A percentile compares a stretch with the other conserved stretches of the same genome.
phyloP scores from a whole-genome alignment of 2,888 invertebrate species.

The Melanotus villosus region DNA sequence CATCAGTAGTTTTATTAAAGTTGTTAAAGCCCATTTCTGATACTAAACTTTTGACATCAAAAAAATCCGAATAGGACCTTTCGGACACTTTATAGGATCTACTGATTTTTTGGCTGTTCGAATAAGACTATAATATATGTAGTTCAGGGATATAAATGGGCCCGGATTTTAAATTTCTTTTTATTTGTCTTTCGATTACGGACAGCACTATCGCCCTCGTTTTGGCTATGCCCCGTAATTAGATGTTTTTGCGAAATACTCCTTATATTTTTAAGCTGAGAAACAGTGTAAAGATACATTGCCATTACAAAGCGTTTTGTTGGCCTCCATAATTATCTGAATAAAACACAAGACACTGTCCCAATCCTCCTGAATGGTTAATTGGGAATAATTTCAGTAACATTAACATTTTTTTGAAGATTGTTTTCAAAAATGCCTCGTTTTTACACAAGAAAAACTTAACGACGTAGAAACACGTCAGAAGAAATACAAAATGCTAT shows the following conservation, averaged over 20 bases:
- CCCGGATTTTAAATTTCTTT: not conserved
- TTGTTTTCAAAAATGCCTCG: no score
- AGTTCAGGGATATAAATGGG: slow-evolving; percentile 22
- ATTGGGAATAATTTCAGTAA: no score
- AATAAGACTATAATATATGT: slow-evolving; percentile 1
- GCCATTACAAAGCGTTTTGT: no score
- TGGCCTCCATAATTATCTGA: no score
- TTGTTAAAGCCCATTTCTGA: no score
- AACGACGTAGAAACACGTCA: no score
- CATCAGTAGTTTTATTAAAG: not conserved
- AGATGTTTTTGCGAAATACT: slow-evolving; percentile 20
- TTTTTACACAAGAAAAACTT: no score
- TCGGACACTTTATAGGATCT: slow-evolving; percentile 20
- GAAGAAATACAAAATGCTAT: no score
- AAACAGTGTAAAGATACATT: not conserved
- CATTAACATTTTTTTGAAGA: no score
- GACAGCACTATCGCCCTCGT: slow-evolving; percentile 14
- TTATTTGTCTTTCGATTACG: slow-evolving; percentile 4
- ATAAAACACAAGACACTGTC: no score
- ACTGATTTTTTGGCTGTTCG: slow-evolving; percentile 24
- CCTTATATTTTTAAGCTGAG: slow-evolving; percentile 6
- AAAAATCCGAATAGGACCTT: not conserved
- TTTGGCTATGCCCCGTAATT: slow-evolving; percentile 5
- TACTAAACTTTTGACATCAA: no score
- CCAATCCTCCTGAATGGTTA: no score